Percentiles rank a stretch among this genome's conserved stretches.
phyloP scores from a whole-genome alignment of 2,888 invertebrate genomes.

The Cyaniris semiargus region DNA sequence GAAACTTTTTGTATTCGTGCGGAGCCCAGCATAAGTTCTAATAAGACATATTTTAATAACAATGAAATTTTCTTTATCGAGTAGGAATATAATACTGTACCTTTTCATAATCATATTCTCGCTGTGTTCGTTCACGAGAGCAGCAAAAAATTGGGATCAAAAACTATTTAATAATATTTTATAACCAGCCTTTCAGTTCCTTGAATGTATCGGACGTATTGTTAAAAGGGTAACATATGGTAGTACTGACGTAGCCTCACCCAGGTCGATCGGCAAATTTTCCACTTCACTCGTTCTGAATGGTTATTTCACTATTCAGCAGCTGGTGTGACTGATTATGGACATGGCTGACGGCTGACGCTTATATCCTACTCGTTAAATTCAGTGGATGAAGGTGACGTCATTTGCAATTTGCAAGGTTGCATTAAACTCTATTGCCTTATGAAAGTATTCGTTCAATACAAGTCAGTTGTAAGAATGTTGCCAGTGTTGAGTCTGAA shows the following conservation, averaged over 20 bases:
- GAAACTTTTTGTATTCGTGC: no score
- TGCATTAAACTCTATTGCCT: no score
- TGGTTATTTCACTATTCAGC: conserved; percentile 11
- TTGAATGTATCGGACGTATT: conserved; percentile 16
- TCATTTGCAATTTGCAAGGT: not conserved
- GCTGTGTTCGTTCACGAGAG: not conserved
- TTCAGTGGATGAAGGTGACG: not conserved
- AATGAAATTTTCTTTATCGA: no score
- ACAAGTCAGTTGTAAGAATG: no score
- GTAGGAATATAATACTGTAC: no score
- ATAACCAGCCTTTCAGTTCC: conserved; percentile 5
- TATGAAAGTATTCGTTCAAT: no score
- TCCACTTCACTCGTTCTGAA: conserved; percentile 18
- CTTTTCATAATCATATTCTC: not conserved
- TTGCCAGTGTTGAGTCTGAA: no score
- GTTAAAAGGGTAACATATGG: conserved; percentile 8
- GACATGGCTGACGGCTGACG: not conserved
- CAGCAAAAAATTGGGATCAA: not conserved
- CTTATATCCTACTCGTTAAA: not conserved
- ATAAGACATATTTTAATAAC: no score
- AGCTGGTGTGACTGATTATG: conserved; percentile 8
- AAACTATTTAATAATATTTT: not conserved
- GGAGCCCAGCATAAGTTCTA: no score
- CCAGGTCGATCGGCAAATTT: conserved; percentile 11
- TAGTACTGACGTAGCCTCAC: not conserved